These are phyloP conservation scores for Heliconius nattereri DNA, from an alignment of 1,140 invertebrate genomes.

Conservation along the genomic window DNA sequence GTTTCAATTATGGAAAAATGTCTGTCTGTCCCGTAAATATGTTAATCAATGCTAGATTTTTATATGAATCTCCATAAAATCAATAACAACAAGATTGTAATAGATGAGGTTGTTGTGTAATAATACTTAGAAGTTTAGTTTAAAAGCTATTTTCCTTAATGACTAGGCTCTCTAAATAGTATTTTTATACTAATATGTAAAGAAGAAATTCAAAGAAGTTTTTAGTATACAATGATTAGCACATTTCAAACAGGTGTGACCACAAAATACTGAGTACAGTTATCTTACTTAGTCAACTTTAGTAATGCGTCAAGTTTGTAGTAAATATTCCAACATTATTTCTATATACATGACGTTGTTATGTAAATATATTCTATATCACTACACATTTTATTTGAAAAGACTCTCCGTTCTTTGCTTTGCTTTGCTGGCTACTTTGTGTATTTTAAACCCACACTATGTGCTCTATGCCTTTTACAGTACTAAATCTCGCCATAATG, in stretches of 20 bases:
- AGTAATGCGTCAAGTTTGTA: background rate
- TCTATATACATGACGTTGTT: background rate
- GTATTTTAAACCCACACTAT: background rate
- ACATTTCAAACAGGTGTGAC: conserved; percentile 11
- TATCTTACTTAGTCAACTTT: conserved; percentile 1
- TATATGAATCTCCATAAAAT: too few relatives aligned
- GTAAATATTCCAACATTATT: background rate
- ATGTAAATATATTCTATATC: background rate
- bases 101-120: background rate
- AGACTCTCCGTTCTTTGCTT: too few relatives aligned
- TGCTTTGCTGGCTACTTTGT: background rate
- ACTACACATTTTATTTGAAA: too few relatives aligned
- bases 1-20: too few relatives aligned
- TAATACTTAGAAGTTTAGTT: background rate
- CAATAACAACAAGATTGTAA: background rate
- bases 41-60: too few relatives aligned
- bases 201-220: background rate
- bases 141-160: conserved; percentile 5
- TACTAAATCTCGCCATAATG: conserved; percentile 17
- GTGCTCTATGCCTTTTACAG: conserved; percentile 10
- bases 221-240: background rate
- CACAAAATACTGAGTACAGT: background rate
- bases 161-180: background rate
- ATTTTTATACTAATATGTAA: background rate
- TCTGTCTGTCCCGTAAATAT: too few relatives aligned